phyloP scores from a whole-genome alignment of 2,888 invertebrate genomes.

The Axea sp. region DNA sequence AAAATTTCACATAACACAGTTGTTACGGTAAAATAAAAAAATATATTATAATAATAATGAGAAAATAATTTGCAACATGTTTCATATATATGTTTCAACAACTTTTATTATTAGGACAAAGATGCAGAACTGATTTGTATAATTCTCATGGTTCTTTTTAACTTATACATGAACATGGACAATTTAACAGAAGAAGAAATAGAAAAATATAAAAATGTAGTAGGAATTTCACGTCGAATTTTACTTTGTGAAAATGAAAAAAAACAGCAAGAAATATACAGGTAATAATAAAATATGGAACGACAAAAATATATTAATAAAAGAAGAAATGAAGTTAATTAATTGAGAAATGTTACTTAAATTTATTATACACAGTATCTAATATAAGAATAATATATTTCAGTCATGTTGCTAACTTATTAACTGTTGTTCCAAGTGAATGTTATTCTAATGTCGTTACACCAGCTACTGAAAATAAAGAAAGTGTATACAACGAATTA shows the following conservation, averaged over 20 bases:
- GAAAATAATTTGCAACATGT: too few relatives aligned
- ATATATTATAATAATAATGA: slow-evolving; percentile 2
- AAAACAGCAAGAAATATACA: slow-evolving; percentile 84
- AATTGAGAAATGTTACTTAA: too few relatives aligned
- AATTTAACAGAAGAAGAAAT: slow-evolving; percentile 84
- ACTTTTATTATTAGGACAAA: slow-evolving; percentile 79
- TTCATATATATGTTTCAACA: too few relatives aligned
- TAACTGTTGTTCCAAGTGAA: slow-evolving; percentile 88
- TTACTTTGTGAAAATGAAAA: slow-evolving; percentile 83
- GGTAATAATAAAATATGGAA: too few relatives aligned
- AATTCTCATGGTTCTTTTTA: slow-evolving; percentile 89
- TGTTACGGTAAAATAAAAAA: slow-evolving; percentile 23
- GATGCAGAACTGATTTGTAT: slow-evolving; percentile 86
- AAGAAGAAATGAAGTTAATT: too few relatives aligned
- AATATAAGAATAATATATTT: slow-evolving; percentile 10
- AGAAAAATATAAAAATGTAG: slow-evolving; percentile 86
- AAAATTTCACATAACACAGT: slow-evolving; percentile 79
- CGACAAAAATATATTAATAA: too few relatives aligned
- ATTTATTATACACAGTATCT: too few relatives aligned
- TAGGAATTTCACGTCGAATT: slow-evolving; percentile 86
- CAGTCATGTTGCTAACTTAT: slow-evolving; percentile 90
- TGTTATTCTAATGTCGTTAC: slow-evolving; percentile 87
- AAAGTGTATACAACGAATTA: slow-evolving; percentile 83
- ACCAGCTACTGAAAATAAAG: slow-evolving; percentile 79
- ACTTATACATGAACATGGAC: slow-evolving; percentile 83